Base-by-base conservation (phyloP, 2,888 invertebrate species). In the Mellilla xanthometata region DNA sequence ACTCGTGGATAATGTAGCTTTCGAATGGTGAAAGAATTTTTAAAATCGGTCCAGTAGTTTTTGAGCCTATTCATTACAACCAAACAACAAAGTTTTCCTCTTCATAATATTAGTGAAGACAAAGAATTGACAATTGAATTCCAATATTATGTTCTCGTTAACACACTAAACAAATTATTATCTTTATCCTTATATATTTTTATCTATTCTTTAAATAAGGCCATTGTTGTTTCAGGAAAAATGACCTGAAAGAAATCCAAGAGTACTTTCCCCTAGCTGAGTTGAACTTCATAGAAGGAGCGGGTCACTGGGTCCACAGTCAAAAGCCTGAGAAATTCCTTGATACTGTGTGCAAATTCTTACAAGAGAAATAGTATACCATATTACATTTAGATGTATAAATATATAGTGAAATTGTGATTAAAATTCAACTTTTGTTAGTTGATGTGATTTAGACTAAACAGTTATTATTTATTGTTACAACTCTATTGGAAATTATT, bases 221-320 rank as follows among this genome's bases (percentile, higher is more conserved):
- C 7, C 7, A 8, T 23, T 23, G 35, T 41, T 19, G 47, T 70
- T 72, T 45, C 75, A 87, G 85, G n/a, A 86, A 81, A 60, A 79
- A 77, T 69, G 94, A 95, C 69, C 88, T 93, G 31, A 78, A 82
- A 3, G 82, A 84, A 44, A 95, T 97, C 42, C 88, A 91, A 65
- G 90, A 92, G 51, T 81, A 95, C 39, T 97, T 97, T 68, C 95
- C 96, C 0, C 77, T 89, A 4, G 94, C 95, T 0, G 84, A 93
- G 53, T 91, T 97, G 64, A 76, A 88, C 32, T 94, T 93, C 58
- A 91, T 97, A 38, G 91, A 93, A 35, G 95, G 94, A 24, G 96
- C 98, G 3, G 97, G 97, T 0, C 99, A 99, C 78, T 96, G 97
- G 95, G 93, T 98, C 0, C 99, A 99, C 74, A 94, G 95, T 54